Base-by-base conservation (phyloP, 2,113 vertebrate species). In the Tachysurus fulvidraco region DNA sequence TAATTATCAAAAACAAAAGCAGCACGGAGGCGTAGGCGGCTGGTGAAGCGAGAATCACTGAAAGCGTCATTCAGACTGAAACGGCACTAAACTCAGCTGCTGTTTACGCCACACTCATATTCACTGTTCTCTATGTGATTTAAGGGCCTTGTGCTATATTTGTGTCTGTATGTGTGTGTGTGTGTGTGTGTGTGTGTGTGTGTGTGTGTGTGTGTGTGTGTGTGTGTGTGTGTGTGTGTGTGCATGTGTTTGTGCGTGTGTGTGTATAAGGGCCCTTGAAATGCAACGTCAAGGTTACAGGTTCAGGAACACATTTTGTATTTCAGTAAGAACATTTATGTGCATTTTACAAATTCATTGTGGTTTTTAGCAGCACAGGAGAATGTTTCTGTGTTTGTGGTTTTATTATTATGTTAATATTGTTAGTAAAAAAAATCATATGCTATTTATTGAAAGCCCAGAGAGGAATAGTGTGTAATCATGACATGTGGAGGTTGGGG, bases 1-100 rank as follows among this genome's bases (percentile, higher is more conserved):
- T 94, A 94, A 95, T 94, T 95, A 95, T 93, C 91, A 89, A 93
- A 94, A 94, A 92, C 91, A 92, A 93, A 93, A 84, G 77, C 41
- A 83, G 92, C 85, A 62, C 91, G 92, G 92, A 91, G 90, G 80
- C 86, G 91, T 88, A 83, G 91, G 88, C 91, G 89, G 90, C 91
- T 87, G 88, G 91, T 91, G 90, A 92, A 93, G 88, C 79, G 88
- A 88, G 88, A 88, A 59, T n/a, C 60, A 64, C 13, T 9, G 50
- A 64, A 65, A 73, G 65, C 85, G 28, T 50, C 10, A 30, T 73
- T 84, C 69, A 59, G 62, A 59, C 2, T 23, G 55, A 60, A 17
- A 64, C 54, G 10, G 13, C 46, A 25, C 19, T 85, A 74, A 74
- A 86, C 73, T 52, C 76, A 55, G 50, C 62, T 67, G 84, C 84